These are phyloP conservation scores for Pachyseris speciosa DNA, from an alignment of 64 coral and sea anemone species.

Conservation along the genomic window DNA sequence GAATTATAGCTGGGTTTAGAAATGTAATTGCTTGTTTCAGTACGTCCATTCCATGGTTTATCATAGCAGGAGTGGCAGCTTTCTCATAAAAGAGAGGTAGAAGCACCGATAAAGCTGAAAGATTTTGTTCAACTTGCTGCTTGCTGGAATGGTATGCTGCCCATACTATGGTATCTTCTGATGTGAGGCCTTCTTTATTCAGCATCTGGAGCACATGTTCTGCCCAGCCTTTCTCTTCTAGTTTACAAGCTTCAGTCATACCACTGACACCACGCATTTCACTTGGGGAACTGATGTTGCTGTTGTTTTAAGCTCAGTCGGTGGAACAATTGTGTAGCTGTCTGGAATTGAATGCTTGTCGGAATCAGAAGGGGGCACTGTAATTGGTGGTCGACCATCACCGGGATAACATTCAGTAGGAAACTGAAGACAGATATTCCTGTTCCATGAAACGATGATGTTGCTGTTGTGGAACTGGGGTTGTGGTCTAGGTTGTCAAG, in stretches of 20 bases:
- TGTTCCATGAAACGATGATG: constrained; percentile 8
- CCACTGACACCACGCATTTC: background rate
- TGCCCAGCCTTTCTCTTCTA: constrained; percentile 20
- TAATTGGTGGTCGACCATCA: background rate
- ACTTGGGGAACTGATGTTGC: constrained; percentile 25
- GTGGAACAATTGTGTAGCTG: background rate
- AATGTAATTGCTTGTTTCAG: background rate
- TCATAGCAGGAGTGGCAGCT: too few relatives aligned
- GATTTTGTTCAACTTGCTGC: too few relatives aligned
- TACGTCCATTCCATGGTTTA: too few relatives aligned
- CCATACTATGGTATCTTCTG: too few relatives aligned
- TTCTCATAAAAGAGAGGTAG: too few relatives aligned
- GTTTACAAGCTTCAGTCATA: background rate
- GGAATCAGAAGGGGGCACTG: background rate
- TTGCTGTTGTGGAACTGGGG: constrained; percentile 6
- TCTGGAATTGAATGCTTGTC: constrained; percentile 3
- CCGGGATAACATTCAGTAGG: background rate
- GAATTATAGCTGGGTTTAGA: constrained; percentile 47
- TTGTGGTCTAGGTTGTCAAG: constrained; percentile 63
- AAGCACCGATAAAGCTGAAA: too few relatives aligned
- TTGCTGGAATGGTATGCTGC: too few relatives aligned
- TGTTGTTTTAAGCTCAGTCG: constrained; percentile 15
- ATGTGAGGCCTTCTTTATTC: background rate
- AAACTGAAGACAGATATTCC: background rate
- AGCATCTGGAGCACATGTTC: background rate